A percentile compares a stretch with the other conserved stretches of the same genome.
Conservation (phyloP, 2,797 vertebrate genomes). For the Botia kubotai region DNA sequence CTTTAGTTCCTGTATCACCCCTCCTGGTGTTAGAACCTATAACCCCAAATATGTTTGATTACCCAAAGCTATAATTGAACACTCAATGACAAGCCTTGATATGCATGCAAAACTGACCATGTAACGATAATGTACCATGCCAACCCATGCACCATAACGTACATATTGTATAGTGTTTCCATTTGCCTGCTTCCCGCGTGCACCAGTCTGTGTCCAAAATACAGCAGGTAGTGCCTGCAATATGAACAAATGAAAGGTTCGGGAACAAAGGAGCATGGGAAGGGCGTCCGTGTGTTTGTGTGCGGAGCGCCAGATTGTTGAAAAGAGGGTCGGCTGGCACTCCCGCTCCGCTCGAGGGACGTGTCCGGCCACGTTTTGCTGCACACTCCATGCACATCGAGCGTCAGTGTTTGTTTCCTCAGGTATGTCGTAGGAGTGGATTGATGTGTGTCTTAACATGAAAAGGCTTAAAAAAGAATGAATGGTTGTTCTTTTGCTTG, state of each 20-base stretch:
- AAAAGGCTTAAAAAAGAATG: constrained; percentile 81
- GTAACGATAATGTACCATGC: background rate
- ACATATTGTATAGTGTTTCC: constrained; percentile 13
- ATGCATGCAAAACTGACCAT: background rate
- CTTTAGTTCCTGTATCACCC: background rate
- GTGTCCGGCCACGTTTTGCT: constrained; percentile 82
- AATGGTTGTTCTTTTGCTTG: constrained; percentile 72
- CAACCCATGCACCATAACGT: constrained; percentile 55
- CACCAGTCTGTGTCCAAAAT: constrained; percentile 62
- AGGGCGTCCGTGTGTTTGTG: constrained; percentile 75
- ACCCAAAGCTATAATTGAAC: background rate
- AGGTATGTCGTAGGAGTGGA: constrained; percentile 87
- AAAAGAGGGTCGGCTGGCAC: constrained; percentile 81
- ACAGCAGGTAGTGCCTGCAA: constrained; percentile 68
- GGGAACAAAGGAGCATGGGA: constrained; percentile 79
- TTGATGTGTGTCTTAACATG: constrained; percentile 85
- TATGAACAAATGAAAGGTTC: constrained; percentile 64
- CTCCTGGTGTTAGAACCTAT: background rate
- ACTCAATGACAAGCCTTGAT: background rate
- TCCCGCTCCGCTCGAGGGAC: constrained; percentile 80
- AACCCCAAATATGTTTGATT: background rate
- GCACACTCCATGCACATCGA: constrained; percentile 71
- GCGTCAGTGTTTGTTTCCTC: constrained; percentile 81
- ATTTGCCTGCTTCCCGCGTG: constrained; percentile 11
- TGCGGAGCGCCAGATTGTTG: constrained; percentile 71